Evolutionary conservation across 2,113 vertebrate genomes (phyloP), one percentile per base, ranked within the genome.

Genomic region (Eubucco bourcierii): DNA sequence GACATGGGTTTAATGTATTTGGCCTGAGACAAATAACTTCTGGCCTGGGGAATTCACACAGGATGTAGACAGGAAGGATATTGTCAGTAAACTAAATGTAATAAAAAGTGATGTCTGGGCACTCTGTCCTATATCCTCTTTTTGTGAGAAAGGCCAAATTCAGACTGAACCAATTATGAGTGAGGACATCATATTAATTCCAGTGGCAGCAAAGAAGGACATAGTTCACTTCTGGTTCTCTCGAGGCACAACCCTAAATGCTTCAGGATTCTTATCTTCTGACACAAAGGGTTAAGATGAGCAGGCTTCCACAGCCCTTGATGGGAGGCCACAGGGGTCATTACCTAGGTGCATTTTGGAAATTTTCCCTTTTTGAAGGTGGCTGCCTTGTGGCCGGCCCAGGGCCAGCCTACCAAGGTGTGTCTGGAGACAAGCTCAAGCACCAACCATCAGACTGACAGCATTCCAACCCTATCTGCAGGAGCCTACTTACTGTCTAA

Each of bases 401-500:
- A 1, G 20, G 34, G 37, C 71, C 88, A 16, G 24, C 24, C 33
- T 82, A 67, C 59, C 0, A 0, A 53, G 37, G 24, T 0, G 0
- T 27, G 56, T 31, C 34, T 81, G 79, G 24, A 46, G 53, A 46
- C 7, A 2, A 67, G 79, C 66, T 60, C 53, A 15, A 68, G 67
- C 76, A 52, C 13, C 0, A 0, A 19, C 41, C 3, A 0, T 21
- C 53, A 60, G 41, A 18, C 41, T 75, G 1, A 0, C n/a, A 31
- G 46, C 25, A 16, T 24, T 15, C 52, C 33, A 25, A 70, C 39
- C 60, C 20, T 25, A 1, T 12, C 39, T 33, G 65, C 46, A 61
- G 78, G 34, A 58, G 14, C 39, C 52, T 66, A 41, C 44, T 4
- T 0, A 1, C 46, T n/a, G 23, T 24, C 46, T 58, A 3, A 75